phyloP scores from a whole-genome alignment of 2,113 vertebrate genomes.

The Corvus cornix region DNA sequence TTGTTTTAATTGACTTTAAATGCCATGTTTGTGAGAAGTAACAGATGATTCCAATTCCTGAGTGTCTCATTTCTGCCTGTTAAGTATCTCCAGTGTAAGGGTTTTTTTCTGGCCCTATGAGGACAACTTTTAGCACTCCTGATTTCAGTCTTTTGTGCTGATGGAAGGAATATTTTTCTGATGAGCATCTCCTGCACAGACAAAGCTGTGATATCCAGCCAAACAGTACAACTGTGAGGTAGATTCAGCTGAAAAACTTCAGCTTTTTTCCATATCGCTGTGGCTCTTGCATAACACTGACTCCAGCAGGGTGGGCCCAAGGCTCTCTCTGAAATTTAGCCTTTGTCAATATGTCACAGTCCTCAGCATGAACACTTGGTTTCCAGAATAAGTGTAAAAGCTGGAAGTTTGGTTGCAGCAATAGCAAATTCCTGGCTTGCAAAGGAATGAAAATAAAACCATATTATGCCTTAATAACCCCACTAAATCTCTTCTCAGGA shows the following conservation, averaged over 20 bases:
- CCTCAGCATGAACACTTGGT: accelerated
- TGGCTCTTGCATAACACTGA: neutral
- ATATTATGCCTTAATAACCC: neutral
- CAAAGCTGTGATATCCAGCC: neutral
- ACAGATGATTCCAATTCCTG: neutral
- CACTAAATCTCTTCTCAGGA: no score
- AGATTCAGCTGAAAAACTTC: neutral
- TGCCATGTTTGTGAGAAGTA: neutral
- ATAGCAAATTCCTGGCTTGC: neutral
- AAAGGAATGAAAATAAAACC: neutral
- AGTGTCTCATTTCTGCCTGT: neutral
- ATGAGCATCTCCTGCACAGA: neutral
- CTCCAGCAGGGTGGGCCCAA: neutral
- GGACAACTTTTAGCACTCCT: neutral
- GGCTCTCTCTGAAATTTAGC: neutral
- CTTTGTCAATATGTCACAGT: neutral
- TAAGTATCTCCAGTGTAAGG: neutral
- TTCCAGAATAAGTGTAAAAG: neutral
- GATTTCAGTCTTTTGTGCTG: neutral
- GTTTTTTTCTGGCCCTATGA: neutral
- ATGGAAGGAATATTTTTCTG: neutral
- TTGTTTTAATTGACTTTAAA: constrained; percentile 13
- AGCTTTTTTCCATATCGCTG: accelerated
- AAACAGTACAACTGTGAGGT: accelerated
- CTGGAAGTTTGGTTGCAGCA: neutral